These are phyloP conservation scores for Upupa epops DNA, from an alignment of 2,113 vertebrate genomes.

Conservation along the genomic window DNA sequence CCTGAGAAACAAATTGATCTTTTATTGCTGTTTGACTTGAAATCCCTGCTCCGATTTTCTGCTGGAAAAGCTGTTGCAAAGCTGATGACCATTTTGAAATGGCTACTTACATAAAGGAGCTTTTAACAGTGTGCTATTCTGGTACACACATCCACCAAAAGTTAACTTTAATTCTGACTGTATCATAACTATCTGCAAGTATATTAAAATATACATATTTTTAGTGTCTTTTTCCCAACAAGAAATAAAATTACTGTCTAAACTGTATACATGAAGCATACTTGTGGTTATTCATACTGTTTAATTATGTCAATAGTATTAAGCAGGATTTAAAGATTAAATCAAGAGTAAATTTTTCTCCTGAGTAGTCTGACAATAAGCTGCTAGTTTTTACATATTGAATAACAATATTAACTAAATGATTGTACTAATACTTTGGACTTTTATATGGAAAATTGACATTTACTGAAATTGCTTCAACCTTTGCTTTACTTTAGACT, in stretches of 20 bases:
- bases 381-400: not conserved
- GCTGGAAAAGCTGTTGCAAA: not conserved
- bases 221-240: not conserved
- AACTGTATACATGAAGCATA: not conserved
- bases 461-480: not conserved
- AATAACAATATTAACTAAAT: constrained; percentile 16
- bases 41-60: not conserved
- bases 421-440: not conserved
- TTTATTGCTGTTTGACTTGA: not conserved
- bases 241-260: not conserved
- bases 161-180: not conserved
- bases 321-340: constrained; percentile 43
- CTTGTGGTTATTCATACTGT: constrained; percentile 15
- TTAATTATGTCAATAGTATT: constrained; percentile 40
- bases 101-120: not conserved
- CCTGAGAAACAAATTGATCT: not conserved
- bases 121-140: not conserved
- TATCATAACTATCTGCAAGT: not conserved
- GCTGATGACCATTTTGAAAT: not conserved
- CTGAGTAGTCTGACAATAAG: constrained; percentile 23
- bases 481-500: not conserved
- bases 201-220: not conserved
- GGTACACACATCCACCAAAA: not conserved
- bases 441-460: not conserved
- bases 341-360: constrained; percentile 34